Evolutionary conservation across 2,797 vertebrate genomes (phyloP), one percentile per base, ranked within the genome.

Genomic region (Limosa lapponica): DNA sequence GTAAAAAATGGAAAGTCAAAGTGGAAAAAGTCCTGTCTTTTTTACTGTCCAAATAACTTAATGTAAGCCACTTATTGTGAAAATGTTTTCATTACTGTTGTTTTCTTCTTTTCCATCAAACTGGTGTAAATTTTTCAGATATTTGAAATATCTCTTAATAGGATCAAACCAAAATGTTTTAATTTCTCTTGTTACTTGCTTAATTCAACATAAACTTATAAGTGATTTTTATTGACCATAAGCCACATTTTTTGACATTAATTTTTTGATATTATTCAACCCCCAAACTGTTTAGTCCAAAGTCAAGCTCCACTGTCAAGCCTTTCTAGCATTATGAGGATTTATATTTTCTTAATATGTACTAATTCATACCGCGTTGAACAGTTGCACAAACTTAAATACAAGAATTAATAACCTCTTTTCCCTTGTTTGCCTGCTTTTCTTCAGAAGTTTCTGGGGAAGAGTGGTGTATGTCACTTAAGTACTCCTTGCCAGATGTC

Each of bases 11-110:
- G 10, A 36, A 25, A 36, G n/a, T 57, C 8, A 30, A 36, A 43
- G 23, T 6, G 27, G 36, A 13, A 77, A 27, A 51, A 30, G 0
- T 1, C 1, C 14, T 22, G 20, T 16, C 8, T 14, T 11, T 51
- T 66, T 67, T 44, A 4, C 36, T 30, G 10, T 15, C 4, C 27
- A 46, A 80, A 30, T 70, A 36, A 20, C 16, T 32, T 54, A 48
- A 58, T n/a, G 2, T 32, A 66, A 43, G 5, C 2, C 8, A 51
- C 3, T 39, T 37, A 37, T 8, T 90, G 72, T 72, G 8, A 65
- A 82, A 39, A 25, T 11, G 1, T 22, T 75, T 79, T 87, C 3
- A 0, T 32, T 64, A 30, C 2, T 37, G 1, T 30, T 23, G 1
- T 10, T 85, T 79, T 81, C 18, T 74, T 74, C 13, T 58, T 64